Conservation (phyloP, 2,888 invertebrate genomes). For the Cremastinae sp. region DNA sequence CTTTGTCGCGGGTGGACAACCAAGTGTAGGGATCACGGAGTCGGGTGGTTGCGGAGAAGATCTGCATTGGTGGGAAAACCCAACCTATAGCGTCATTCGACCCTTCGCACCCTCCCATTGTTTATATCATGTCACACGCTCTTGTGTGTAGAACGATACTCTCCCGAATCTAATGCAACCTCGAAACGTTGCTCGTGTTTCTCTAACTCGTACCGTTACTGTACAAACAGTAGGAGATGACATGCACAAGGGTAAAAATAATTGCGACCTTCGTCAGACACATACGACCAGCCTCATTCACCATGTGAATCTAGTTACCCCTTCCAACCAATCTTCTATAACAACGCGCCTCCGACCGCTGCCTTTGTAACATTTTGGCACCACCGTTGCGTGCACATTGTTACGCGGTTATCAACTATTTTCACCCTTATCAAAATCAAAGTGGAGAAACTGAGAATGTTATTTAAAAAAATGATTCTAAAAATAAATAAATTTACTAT, state of each 20-base stretch:
- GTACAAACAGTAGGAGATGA: slow-evolving; percentile 21
- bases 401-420: too few species aligned
- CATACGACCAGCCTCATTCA: slow-evolving; percentile 44
- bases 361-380: slow-evolving; percentile 18
- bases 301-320: slow-evolving; percentile 37
- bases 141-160: slow-evolving; percentile 14
- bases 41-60: slow-evolving; percentile 24
- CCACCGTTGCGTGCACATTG: too few species aligned
- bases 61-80: slow-evolving; percentile 64
- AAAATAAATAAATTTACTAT: too few species aligned
- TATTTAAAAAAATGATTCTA: too few species aligned
- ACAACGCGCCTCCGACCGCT: slow-evolving; percentile 24
- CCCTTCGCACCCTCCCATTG: slow-evolving; percentile 55
- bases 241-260: slow-evolving; percentile 63
- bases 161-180: slow-evolving; percentile 13
- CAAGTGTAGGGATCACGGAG: slow-evolving; percentile 30
- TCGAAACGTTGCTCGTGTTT: slow-evolving; percentile 10
- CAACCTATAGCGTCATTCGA: slow-evolving; percentile 41
- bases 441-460: too few species aligned
- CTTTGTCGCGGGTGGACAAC: slow-evolving; percentile 73
- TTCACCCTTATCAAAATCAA: too few species aligned
- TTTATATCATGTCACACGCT: slow-evolving; percentile 46
- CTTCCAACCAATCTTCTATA: slow-evolving; percentile 26
- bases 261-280: slow-evolving; percentile 63
- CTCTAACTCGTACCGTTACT: slow-evolving; percentile 21